Conservation (phyloP, 2,113 vertebrate species). For the Campylorhamphus procurvoides region DNA sequence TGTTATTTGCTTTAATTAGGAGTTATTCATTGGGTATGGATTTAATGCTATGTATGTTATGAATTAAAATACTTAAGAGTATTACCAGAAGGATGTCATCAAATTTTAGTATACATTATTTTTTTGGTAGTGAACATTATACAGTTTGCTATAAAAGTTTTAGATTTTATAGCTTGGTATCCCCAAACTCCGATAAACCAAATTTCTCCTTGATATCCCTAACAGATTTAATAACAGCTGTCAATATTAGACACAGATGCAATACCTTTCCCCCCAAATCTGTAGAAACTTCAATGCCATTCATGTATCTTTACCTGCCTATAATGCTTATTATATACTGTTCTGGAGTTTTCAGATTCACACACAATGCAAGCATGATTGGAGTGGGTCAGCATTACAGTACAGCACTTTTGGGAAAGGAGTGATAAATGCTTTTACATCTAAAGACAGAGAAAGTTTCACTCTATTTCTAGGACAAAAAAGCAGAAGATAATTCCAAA, state of each 20-base stretch:
- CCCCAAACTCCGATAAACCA: slow-evolving; percentile 77
- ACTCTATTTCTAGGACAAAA: background rate
- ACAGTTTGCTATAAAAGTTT: background rate
- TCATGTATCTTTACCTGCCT: background rate
- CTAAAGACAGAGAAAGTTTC: background rate
- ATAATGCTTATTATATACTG: background rate
- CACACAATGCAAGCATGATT: background rate
- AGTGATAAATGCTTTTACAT: background rate
- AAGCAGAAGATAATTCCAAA: background rate
- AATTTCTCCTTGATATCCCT: slow-evolving; percentile 71
- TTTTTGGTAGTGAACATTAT: background rate
- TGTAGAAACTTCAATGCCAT: background rate
- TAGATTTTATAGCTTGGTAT: slow-evolving; percentile 79
- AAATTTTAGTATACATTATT: background rate
- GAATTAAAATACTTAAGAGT: background rate
- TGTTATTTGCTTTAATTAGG: background rate
- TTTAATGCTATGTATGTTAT: background rate
- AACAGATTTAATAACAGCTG: background rate
- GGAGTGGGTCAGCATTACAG: background rate
- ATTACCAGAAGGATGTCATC: background rate
- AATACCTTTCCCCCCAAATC: background rate
- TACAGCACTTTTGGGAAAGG: background rate
- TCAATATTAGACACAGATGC: background rate
- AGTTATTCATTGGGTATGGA: background rate
- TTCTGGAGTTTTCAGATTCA: background rate